phyloP scores from a whole-genome alignment of 2,888 invertebrate genomes.

The Nebria brevicollis region DNA sequence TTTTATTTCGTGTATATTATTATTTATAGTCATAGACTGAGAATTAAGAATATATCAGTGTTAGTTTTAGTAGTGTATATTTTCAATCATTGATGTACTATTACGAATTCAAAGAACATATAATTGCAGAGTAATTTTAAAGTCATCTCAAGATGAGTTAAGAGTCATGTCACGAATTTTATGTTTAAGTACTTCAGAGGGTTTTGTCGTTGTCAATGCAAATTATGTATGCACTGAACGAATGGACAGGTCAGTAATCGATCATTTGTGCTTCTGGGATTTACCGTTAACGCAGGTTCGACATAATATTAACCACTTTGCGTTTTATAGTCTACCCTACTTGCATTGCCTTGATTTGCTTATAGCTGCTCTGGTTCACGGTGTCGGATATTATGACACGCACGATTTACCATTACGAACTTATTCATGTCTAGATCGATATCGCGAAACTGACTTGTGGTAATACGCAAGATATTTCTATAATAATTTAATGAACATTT shows the following conservation, averaged over 20 bases:
- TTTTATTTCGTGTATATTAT: neutral
- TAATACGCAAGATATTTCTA: neutral
- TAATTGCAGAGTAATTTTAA: neutral
- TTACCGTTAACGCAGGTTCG: constrained; percentile 14
- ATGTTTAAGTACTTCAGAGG: neutral
- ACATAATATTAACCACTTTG: constrained; percentile 9
- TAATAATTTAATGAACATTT: no score
- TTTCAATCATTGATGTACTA: neutral
- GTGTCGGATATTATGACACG: constrained; percentile 37
- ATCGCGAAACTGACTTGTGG: constrained; percentile 11
- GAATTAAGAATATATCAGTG: no score
- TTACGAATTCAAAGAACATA: neutral
- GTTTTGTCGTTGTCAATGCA: neutral
- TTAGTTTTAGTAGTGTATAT: no score
- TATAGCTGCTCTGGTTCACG: neutral
- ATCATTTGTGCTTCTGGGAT: constrained; percentile 30
- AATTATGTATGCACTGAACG: constrained; percentile 11
- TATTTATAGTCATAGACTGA: no score
- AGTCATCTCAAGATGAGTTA: neutral
- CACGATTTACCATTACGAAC: constrained; percentile 40
- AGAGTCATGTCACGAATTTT: neutral
- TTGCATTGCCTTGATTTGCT: constrained; percentile 2
- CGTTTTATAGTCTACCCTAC: neutral
- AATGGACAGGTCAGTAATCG: constrained; percentile 23
- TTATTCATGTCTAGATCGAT: constrained; percentile 32